These are phyloP conservation scores for Isichthys henryi DNA, from an alignment of 2,113 vertebrate genomes.

Conservation along the genomic window DNA sequence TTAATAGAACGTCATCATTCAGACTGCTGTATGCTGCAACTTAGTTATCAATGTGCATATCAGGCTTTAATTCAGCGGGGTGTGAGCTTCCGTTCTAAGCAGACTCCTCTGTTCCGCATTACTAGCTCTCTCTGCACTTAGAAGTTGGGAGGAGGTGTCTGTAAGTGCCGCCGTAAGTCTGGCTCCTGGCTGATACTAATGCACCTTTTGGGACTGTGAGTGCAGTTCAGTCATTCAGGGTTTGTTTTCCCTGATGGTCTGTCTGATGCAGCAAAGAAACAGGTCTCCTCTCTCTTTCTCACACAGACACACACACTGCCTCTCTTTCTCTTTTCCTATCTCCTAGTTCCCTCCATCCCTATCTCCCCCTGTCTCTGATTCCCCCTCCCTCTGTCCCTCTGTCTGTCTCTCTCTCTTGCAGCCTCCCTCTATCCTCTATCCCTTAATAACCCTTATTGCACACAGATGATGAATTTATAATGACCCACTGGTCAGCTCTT, in stretches of 20 bases:
- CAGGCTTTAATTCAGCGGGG: not conserved
- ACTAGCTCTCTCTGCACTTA: not conserved
- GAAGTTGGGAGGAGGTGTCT: not conserved
- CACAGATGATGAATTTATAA: slow-evolving; percentile 5
- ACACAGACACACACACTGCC: no score
- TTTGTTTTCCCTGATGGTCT: not conserved
- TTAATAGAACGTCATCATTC: not conserved
- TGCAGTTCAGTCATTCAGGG: not conserved
- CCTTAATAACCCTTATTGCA: not conserved
- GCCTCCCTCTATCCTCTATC: not conserved
- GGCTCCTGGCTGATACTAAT: not conserved
- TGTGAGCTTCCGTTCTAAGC: not conserved
- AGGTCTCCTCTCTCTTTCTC: not conserved
- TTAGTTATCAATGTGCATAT: not conserved
- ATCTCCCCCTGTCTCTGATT: slow-evolving; percentile 35
- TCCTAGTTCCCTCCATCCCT: not conserved
- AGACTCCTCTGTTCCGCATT: not conserved
- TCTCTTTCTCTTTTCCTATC: not conserved
- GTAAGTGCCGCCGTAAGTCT: not conserved
- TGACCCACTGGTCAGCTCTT: not conserved
- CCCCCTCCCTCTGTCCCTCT: slow-evolving; percentile 12
- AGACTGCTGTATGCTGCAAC: not conserved
- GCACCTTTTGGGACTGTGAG: not conserved
- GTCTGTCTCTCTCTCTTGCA: not conserved
- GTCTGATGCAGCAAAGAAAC: not conserved